phyloP scores from a whole-genome alignment of 2,888 invertebrate genomes.

The Dermolepida albohirtum region DNA sequence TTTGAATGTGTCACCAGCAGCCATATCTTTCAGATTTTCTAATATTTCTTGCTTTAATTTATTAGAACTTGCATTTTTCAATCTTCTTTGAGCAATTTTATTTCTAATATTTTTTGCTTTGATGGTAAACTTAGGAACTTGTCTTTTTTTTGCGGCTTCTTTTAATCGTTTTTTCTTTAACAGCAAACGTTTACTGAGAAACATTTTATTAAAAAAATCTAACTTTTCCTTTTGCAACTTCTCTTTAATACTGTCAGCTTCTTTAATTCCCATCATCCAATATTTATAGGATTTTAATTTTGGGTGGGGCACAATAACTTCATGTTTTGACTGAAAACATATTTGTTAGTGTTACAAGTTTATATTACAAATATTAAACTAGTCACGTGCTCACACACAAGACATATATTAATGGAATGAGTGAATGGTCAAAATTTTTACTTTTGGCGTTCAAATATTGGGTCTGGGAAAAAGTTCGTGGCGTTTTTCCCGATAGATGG shows the following conservation, averaged over 20 bases:
- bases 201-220: conserved; percentile 63
- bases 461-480: too few species aligned
- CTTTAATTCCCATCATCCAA: conserved; percentile 82
- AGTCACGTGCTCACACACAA: too few species aligned
- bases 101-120: conserved; percentile 30
- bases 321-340: conserved; percentile 30
- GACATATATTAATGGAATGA: too few species aligned
- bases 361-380: too few species aligned
- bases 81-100: conserved; percentile 11
- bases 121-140: not conserved
- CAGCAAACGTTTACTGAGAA: conserved; percentile 44
- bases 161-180: conserved; percentile 34
- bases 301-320: conserved; percentile 17
- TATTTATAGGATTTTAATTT: conserved; percentile 56
- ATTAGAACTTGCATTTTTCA: not conserved
- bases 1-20: not conserved
- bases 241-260: conserved; percentile 75
- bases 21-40: conserved; percentile 8
- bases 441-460: too few species aligned
- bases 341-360: not conserved
- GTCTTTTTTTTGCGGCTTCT: conserved; percentile 4
- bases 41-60: conserved; percentile 9
- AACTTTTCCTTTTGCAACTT: conserved; percentile 71
- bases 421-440: too few species aligned
- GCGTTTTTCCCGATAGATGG: too few species aligned